Base-by-base conservation (phyloP, 1,140 invertebrate species). In the Leptinotarsa undecemlineata region DNA sequence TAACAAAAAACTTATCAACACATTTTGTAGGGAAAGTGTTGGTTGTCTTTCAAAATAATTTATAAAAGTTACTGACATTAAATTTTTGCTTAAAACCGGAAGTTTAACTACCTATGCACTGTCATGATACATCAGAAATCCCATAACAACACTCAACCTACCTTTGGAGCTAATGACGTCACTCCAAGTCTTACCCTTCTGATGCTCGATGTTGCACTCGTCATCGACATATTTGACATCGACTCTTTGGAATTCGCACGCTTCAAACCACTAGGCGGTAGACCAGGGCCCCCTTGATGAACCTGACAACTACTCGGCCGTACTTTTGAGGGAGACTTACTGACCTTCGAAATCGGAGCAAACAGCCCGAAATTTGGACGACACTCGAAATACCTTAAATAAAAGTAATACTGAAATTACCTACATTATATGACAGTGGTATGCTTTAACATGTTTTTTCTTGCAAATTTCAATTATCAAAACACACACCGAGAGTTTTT, bases 331-430 rank as follows among this genome's bases (percentile, higher is more conserved):
- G 92, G 94, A 64, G 94, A 95, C 67, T 92, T 90, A 78, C 90
- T 92, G 63, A 97, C 93, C 88, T 97, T 97, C 80, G 92, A 90
- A 23, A 93, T 85, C 1, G 96, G 96, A 8, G 96, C 95, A 87
- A 99, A 99, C 42, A 99, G 87, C 3, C 97, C 98, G 85, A 93
- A 94, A 81, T 95, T 93, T 20, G 94, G 92, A 73, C 90, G 89
- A 85, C 97, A 99, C 77, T 95, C 92, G 87, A 99, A 99, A 87
- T 99, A 99, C 87, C 96, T 97, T 33, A 4, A 69, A 48, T 69
- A 57, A 17, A 19, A 19, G 17, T 57, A n/a, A 57, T 57, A 19
- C 5, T n/a, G 51, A 57, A 57, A 1, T 57, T 57, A n/a, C n/a
- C n/a, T n/a, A 42, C 17, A 57, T n/a, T 1, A n/a, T 57, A 19